Conservation (phyloP, 2,888 invertebrate genomes). For the Calephelis perditalis region DNA sequence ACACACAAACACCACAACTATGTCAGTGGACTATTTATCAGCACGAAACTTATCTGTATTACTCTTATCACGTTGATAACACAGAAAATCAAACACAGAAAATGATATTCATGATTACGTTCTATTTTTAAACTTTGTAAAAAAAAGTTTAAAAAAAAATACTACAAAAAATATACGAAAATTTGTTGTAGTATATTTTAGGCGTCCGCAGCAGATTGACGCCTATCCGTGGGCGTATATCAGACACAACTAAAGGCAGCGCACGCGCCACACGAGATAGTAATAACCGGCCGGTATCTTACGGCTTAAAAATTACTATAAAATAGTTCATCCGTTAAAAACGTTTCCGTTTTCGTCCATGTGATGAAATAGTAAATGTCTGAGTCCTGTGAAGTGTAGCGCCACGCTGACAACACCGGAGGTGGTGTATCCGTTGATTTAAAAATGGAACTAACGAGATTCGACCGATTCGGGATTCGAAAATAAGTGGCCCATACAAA, state of each 20-base stretch:
- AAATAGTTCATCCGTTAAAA: conserved; percentile 56
- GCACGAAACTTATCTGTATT: conserved; percentile 23
- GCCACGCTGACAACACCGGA: conserved; percentile 66
- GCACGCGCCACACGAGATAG: conserved; percentile 62
- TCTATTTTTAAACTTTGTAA: conserved; percentile 10
- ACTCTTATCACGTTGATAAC: conserved; percentile 27
- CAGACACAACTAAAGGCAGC: conserved; percentile 66
- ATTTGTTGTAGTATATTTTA: background rate
- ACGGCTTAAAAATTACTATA: conserved; percentile 55
- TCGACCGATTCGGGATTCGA: conserved; percentile 40
- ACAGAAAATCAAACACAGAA: conserved; percentile 12
- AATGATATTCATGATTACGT: conserved; percentile 8
- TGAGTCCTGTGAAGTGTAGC: conserved; percentile 46
- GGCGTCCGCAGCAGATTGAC: conserved; percentile 36
- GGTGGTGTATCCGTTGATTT: conserved; percentile 64
- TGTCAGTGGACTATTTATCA: conserved; percentile 22
- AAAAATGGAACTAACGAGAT: conserved; percentile 65
- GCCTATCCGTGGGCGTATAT: conserved; percentile 70
- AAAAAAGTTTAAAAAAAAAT: too few relatives aligned
- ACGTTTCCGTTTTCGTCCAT: conserved; percentile 59
- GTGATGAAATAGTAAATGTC: conserved; percentile 48
- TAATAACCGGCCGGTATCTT: conserved; percentile 46
- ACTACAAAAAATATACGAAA: too few relatives aligned
- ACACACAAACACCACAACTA: conserved; percentile 25
- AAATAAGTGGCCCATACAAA: conserved; percentile 48